These are phyloP conservation scores for Triplophysa dalaica DNA, from an alignment of 2,113 vertebrate species.

Conservation along the genomic window DNA sequence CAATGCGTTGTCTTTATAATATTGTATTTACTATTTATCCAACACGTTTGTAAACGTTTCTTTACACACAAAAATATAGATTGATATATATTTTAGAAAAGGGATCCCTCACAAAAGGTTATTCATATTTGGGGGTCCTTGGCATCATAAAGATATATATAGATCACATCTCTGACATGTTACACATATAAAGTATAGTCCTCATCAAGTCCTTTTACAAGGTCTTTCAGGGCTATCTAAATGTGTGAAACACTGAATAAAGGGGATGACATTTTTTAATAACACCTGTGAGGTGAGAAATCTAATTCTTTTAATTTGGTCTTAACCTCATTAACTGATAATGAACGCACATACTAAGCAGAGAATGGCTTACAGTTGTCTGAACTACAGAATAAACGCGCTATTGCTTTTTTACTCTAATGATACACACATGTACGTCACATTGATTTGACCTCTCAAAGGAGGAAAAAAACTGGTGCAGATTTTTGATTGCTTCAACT, in stretches of 20 bases:
- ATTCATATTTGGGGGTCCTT: no score
- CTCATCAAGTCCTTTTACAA: slow-evolving; percentile 1
- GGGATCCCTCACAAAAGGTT: no score
- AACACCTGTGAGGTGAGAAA: slow-evolving; percentile 37
- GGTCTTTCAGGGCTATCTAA: slow-evolving; percentile 15
- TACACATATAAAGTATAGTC: no score
- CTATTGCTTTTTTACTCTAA: slow-evolving; percentile 3
- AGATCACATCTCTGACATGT: no score
- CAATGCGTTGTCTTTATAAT: no score
- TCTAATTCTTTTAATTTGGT: slow-evolving; percentile 17
- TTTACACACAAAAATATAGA: no score
- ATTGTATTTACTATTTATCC: no score
- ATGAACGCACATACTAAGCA: slow-evolving; percentile 29
- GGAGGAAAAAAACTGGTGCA: background rate
- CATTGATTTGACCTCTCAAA: slow-evolving; percentile 27
- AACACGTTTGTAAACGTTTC: no score
- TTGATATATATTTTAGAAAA: no score
- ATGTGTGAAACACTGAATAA: slow-evolving; percentile 16
- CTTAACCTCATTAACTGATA: slow-evolving; percentile 40
- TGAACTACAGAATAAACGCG: slow-evolving; percentile 29
- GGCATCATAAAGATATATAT: no score
- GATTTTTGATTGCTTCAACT: slow-evolving; percentile 28
- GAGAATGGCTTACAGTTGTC: slow-evolving; percentile 23
- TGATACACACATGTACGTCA: slow-evolving; percentile 13
- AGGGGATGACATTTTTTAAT: background rate